Evolutionary conservation across 1,140 invertebrate species (phyloP).

Genomic region (Colletes latitarsis): DNA sequence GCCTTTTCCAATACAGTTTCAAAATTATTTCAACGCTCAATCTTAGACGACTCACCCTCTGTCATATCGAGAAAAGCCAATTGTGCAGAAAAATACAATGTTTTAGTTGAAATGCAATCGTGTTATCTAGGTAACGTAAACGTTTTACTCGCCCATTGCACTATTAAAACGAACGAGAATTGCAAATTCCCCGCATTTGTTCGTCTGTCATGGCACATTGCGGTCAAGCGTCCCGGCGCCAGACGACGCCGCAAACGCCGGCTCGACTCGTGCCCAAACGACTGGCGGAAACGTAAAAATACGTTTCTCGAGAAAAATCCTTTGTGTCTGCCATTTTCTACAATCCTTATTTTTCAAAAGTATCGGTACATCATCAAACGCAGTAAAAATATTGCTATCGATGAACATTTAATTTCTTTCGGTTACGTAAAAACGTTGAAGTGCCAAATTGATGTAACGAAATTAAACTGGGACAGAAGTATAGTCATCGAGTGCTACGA

Average conservation of each 20-base stretch:
- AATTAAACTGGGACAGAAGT: too few relatives aligned
- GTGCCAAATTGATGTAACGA: too few relatives aligned
- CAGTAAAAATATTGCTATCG: neutral
- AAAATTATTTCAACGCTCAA: too few relatives aligned
- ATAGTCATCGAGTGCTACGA: too few relatives aligned
- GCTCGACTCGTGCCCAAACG: conserved; percentile 9
- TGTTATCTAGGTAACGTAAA: conserved; percentile 23
- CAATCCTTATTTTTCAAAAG: neutral
- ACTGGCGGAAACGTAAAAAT: conserved; percentile 22
- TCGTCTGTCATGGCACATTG: conserved; percentile 53
- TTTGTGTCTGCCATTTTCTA: neutral
- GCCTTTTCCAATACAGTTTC: too few relatives aligned
- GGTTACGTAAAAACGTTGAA: too few relatives aligned
- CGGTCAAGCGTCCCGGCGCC: conserved; percentile 61
- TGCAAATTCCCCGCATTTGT: conserved; percentile 61
- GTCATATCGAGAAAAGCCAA: too few relatives aligned
- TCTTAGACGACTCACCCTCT: too few relatives aligned
- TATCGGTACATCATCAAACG: neutral
- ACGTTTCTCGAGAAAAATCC: conserved; percentile 26
- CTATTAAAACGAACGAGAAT: conserved; percentile 48
- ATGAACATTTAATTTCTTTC: too few relatives aligned
- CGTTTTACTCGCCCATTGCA: conserved; percentile 13
- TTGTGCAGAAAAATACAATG: conserved; percentile 10
- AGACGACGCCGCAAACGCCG: conserved; percentile 50
- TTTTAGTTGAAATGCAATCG: conserved; percentile 23